Conservation (phyloP, 2,113 vertebrate species). For the Parus major region DNA sequence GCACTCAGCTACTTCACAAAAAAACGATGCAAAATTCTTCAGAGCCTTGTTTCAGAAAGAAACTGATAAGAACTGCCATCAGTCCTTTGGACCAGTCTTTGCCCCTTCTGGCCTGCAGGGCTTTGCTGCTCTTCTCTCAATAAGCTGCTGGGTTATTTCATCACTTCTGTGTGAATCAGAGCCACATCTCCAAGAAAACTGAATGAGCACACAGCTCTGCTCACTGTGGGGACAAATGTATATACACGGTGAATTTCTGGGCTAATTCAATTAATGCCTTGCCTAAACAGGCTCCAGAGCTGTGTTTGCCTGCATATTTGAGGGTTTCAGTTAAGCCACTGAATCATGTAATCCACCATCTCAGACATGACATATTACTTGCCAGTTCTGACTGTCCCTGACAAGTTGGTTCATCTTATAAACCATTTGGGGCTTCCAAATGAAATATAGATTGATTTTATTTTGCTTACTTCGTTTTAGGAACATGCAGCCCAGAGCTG, state of each 20-base stretch:
- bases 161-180: accelerated
- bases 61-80: not conserved
- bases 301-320: not conserved
- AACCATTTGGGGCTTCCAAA: not conserved
- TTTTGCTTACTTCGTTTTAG: conserved; percentile 4
- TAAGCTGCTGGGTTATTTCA: not conserved
- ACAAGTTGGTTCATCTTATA: not conserved
- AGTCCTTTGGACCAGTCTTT: not conserved
- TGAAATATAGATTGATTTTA: not conserved
- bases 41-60: not conserved
- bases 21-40: not conserved
- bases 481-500: not conserved
- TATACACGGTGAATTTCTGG: not conserved
- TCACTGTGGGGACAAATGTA: not conserved
- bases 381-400: not conserved
- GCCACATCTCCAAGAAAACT: not conserved
- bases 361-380: not conserved
- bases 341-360: not conserved
- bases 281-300: not conserved
- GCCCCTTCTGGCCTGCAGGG: not conserved
- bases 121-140: not conserved
- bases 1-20: not conserved
- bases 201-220: not conserved
- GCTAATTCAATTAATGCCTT: not conserved
- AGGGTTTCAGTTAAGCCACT: not conserved